Base-by-base conservation (phyloP, 2,797 vertebrate species). In the Thaleichthys pacificus region DNA sequence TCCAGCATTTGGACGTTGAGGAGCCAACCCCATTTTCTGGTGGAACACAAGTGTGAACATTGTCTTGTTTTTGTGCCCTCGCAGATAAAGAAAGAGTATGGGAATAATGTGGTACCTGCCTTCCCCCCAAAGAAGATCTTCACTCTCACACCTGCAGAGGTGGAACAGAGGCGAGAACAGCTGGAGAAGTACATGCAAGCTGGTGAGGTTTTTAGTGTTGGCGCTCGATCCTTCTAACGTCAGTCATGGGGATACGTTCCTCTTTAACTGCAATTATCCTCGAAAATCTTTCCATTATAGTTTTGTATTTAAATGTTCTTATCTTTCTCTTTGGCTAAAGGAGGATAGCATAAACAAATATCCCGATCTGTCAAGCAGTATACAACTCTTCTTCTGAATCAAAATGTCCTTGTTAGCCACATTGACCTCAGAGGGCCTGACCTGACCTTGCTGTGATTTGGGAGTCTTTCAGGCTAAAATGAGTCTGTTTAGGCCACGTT, bases 181-280 rank as follows among this genome's bases (percentile, higher is more conserved):
- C 91, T 99, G 86, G 97, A 99, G 92, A 99, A 98, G 75, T 99
- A 99, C 92, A 99, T 99, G 97, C 98, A 99, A 89, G 95, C 96
- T 21, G 96, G 97, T 98, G 78, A 95, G 97, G 91, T 79, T 54
- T 74, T 82, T 66, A 49, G 42, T 61, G 49, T 69, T 47, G 47
- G 66, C 77, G 69, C 58, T 2, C 35, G 32, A 4, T 32, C 35
- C 35, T 7, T 38, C 35, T 8, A 38, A 38, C 5, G 9, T 14
- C 11, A 14, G 42, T 14, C 42, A 47, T 47, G 42, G 42, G 42
- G 12, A 47, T 47, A 12, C 42, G 2, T 47, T 3, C 11, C 42
- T 47, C 42, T 47, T 47, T 12, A 47, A 12, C 2, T 47, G 42
- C 42, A 47, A 47, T 47, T 14, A 47, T 47, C 42, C 42, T 47